Evolutionary conservation across 2,113 vertebrate genomes (phyloP).

Genomic region (Ptilorrhoa leucosticta): DNA sequence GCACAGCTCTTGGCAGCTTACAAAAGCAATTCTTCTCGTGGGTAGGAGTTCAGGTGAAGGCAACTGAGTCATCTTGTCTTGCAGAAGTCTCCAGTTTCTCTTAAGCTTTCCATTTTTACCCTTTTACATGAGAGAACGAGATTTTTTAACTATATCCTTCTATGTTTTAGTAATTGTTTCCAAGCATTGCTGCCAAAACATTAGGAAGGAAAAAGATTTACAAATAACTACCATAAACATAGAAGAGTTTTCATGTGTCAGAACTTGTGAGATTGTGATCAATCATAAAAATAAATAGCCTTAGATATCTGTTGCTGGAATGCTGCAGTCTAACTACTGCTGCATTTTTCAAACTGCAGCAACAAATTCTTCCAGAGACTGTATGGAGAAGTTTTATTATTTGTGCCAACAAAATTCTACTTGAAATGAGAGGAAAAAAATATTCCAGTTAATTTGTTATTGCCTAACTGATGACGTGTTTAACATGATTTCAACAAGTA

Average conservation of each 20-base stretch:
- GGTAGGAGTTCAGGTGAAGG: not conserved
- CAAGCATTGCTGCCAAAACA: not conserved
- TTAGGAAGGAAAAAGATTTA: not conserved
- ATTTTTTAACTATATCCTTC: not conserved
- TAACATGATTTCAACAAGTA: slow-evolving; percentile 25
- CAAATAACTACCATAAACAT: slow-evolving; percentile 18
- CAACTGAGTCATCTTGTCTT: not conserved
- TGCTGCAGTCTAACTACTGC: not conserved
- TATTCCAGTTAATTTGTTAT: slow-evolving; percentile 45
- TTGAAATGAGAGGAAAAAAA: slow-evolving; percentile 62
- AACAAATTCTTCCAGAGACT: slow-evolving; percentile 39
- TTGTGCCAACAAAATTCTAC: slow-evolving; percentile 17
- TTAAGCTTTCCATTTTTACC: not conserved
- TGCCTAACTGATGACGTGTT: slow-evolving; percentile 38
- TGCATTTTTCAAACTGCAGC: slow-evolving; percentile 17
- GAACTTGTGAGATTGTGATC: slow-evolving; percentile 1
- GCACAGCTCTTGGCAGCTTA: not conserved
- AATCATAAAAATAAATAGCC: slow-evolving; percentile 27
- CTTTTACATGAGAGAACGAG: not conserved
- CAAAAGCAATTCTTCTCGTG: not conserved
- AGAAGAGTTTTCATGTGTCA: slow-evolving; percentile 23
- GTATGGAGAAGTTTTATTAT: slow-evolving; percentile 40
- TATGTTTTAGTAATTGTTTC: not conserved
- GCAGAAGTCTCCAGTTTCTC: not conserved
- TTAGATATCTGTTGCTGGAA: not conserved